Base-by-base conservation (phyloP, 2,797 vertebrate species). In the Delichon dasypus region DNA sequence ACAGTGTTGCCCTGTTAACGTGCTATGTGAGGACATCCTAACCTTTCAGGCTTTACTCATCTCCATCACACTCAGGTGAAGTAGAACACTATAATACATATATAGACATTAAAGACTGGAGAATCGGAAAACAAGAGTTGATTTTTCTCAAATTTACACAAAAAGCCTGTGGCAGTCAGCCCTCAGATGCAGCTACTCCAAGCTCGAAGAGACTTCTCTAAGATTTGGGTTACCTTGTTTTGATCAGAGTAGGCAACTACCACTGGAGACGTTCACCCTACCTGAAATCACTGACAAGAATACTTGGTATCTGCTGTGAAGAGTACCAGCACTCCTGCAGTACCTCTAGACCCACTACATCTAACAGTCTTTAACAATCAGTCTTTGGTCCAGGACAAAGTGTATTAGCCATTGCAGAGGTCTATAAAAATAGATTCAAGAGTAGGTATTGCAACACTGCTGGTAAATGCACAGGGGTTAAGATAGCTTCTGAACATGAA, bases 191-290 rank as follows among this genome's bases (percentile, higher is more conserved):
- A 87, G 44, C 10, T 61, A 40, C 25, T 70, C 16, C 55, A 90
- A 61, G 27, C 18, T 42, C 3, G 4, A 54, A 86, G 19, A 11
- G 22, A 86, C 27, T 62, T 57, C 48, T 62, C 8, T 11, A 70
- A 76, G 34, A n/a, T 54, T 29, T 5, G 3, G 21, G 21, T 18
- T 71, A 64, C 10, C 23, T 18, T 36, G 26, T 32, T 73, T 82
- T 0, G 0, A 68, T 14, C 7, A 55, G 64, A 50, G 48, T 47
- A 85, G n/a, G 7, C 44, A 91, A 30, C 40, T 26, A 23, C 10
- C 3, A 40, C 32, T 58, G 51, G 30, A 88, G n/a, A 88, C 30
- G 8, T 13, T 48, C 3, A 1, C 8, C 3, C 0, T 27, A 64
- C 8, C 55, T 29, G 40, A 92, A 27, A 67, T 23, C 48, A 77